Percentiles rank a stretch among this genome's conserved stretches.
phyloP scores from a whole-genome alignment of 1,140 invertebrate species.

The Euschistus heros region DNA sequence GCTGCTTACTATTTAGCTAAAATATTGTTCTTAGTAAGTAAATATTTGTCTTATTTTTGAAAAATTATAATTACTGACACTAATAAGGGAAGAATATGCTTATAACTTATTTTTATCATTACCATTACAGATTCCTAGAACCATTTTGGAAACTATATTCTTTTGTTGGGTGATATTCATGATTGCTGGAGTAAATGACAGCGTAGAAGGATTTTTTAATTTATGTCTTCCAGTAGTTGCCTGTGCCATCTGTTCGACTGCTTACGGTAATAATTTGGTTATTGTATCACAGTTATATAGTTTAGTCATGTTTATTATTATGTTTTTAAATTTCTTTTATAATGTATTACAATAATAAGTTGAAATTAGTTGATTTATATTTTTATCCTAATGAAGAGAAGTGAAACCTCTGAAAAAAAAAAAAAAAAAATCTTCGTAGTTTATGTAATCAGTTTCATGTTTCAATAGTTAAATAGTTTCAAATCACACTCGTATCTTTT shows the following conservation, averaged over 20 bases:
- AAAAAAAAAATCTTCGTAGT: too few relatives aligned
- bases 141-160: conserved; percentile 46
- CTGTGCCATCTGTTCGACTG: conserved; percentile 37
- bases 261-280: conserved; percentile 37
- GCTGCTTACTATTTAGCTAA: conserved; percentile 57
- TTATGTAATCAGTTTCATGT: too few relatives aligned
- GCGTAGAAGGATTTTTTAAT: conserved; percentile 30
- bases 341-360: too few relatives aligned
- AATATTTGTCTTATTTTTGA: background rate
- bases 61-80: background rate
- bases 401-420: too few relatives aligned
- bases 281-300: background rate
- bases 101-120: background rate
- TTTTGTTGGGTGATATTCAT: conserved; percentile 46
- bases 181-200: conserved; percentile 38
- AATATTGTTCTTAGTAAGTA: conserved; percentile 52
- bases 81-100: background rate
- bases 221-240: conserved; percentile 37
- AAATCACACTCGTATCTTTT: too few relatives aligned
- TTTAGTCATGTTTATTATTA: too few relatives aligned
- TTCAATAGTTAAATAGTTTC: too few relatives aligned
- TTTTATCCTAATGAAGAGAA: too few relatives aligned
- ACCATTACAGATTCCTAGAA: conserved; percentile 47
- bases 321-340: too few relatives aligned
- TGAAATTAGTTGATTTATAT: too few relatives aligned